Base-by-base conservation (phyloP, 2,797 vertebrate genomes). In the Chelmon rostratus region DNA sequence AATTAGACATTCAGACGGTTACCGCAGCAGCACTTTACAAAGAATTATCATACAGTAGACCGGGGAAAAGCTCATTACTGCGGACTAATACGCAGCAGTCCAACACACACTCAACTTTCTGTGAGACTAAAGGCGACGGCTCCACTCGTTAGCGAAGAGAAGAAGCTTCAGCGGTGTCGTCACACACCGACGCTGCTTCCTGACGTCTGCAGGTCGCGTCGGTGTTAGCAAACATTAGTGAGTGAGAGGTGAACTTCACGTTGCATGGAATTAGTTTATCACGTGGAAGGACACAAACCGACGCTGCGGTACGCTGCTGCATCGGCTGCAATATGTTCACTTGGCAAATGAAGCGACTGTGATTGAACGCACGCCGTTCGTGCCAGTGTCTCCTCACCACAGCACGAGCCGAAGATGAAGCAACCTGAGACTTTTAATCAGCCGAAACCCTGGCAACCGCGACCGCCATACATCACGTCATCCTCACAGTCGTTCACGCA, bases 351-450 rank as follows among this genome's bases (percentile, higher is more conserved):
- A 50, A 69, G 49, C 46, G 46, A 31, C 28, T 69, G 28, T 74
- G 66, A 67, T 52, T 52, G 31, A 78, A 67, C 33, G 8, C 73
- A 38, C 46, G 33, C 47, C 21, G n/a, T 82, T 67, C 63, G 66
- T 66, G 73, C 66, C 66, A 49, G 23, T 64, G 19, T 58, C 37
- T 74, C 62, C 37, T 49, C 37, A 56, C 64, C 68, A 58, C n/a
- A 50, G 76, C 21, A 73, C 57, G 15, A 15, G n/a, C 9, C 50
- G 40, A 42, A 42, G 40, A 42, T n/a, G n/a, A n/a, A n/a, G n/a
- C n/a, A 21, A 71, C 62, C 68, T 31, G 67, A 42, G 66, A 35
- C 58, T 82, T 78, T 79, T 75, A 81, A 86, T 86, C 84, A 84
- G 69, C 31, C 28, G 42, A 67, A 77, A 68, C 62, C 40, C 82